These are phyloP conservation scores for Gnathonemus echidnorhynchus DNA, from an alignment of 2,113 vertebrate genomes.

Conservation along the genomic window DNA sequence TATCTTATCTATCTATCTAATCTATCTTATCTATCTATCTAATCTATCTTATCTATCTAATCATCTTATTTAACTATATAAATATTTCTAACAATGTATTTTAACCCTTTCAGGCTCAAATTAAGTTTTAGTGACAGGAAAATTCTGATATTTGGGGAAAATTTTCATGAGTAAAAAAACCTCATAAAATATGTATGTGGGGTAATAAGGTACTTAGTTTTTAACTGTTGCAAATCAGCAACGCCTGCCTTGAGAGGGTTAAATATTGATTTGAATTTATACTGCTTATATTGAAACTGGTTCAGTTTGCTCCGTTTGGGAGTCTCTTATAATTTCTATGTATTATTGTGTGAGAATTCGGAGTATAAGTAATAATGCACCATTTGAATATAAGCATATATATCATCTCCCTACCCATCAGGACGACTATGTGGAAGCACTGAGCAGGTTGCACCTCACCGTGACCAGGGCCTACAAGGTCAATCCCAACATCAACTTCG, in stretches of 20 bases:
- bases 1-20: no score
- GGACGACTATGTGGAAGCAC: constrained; percentile 90
- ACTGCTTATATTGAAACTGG: background rate
- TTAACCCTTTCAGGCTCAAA: no score
- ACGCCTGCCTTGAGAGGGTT: no score
- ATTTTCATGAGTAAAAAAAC: no score
- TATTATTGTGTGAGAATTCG: background rate
- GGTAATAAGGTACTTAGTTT: no score
- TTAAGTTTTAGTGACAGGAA: no score
- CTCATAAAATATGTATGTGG: no score
- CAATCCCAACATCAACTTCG: constrained; percentile 88
- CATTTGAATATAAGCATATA: background rate
- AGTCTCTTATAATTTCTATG: background rate
- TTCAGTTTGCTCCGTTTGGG: background rate
- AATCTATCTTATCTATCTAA: no score
- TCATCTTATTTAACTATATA: background rate
- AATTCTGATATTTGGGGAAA: no score
- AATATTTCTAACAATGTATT: background rate
- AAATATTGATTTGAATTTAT: background rate
- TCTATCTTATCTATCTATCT: no score
- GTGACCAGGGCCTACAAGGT: constrained; percentile 88
- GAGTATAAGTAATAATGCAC: background rate
- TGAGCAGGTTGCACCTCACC: constrained; percentile 82
- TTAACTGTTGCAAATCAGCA: no score
- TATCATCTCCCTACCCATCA: constrained; percentile 30